Evolutionary conservation across 2,113 vertebrate species (phyloP).

Genomic region (Gymnobelideus leadbeateri): DNA sequence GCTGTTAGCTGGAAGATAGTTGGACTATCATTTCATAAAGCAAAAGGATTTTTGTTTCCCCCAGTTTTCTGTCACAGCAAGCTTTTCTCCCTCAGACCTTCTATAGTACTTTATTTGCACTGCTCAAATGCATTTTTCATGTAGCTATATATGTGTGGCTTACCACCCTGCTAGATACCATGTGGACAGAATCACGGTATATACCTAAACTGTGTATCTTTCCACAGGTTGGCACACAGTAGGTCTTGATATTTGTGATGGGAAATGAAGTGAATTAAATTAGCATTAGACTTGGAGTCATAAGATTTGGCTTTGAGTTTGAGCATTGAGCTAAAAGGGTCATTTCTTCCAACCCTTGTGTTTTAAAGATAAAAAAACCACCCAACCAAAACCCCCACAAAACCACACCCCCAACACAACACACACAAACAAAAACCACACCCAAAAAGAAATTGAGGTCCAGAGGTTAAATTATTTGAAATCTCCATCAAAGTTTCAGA

Average conservation of each 20-base stretch:
- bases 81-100: background rate
- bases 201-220: background rate
- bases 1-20: background rate
- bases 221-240: background rate
- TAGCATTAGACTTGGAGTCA: background rate
- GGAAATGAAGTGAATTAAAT: background rate
- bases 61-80: background rate
- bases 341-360: background rate
- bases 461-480: conserved; percentile 45
- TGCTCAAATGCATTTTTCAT: background rate
- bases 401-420: too few relatives aligned
- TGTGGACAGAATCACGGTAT: background rate
- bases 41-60: background rate
- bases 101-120: background rate
- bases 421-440: too few relatives aligned
- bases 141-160: background rate
- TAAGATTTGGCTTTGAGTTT: background rate
- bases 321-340: background rate
- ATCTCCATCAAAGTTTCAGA: background rate
- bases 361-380: too few relatives aligned
- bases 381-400: too few relatives aligned
- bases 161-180: background rate
- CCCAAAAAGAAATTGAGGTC: conserved; percentile 15
- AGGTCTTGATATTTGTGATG: background rate
- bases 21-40: background rate